Conservation (phyloP, 2,888 invertebrate genomes). For the Brachylomia viminalis region DNA sequence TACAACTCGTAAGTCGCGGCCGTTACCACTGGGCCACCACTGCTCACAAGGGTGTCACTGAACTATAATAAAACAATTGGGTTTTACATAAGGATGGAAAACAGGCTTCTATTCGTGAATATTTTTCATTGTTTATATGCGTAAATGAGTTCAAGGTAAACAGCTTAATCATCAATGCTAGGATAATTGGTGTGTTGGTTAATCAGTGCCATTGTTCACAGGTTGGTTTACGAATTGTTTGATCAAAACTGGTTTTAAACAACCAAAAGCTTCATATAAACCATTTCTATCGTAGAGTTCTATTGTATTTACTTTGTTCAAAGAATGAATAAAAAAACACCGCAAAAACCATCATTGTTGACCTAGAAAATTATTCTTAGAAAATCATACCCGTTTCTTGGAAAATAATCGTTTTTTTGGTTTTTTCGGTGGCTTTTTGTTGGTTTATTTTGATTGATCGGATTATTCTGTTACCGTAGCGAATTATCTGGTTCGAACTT, state of each 20-base stretch:
- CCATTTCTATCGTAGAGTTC: neutral
- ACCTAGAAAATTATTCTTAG: slow-evolving; percentile 28
- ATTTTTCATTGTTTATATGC: neutral
- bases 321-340: slow-evolving; percentile 9
- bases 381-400: slow-evolving; percentile 31
- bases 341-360: slow-evolving; percentile 4
- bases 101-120: too few relatives aligned
- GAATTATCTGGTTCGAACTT: neutral
- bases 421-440: neutral
- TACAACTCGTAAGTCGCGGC: too few relatives aligned
- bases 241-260: neutral
- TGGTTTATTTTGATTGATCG: neutral
- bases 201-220: neutral
- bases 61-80: too few relatives aligned
- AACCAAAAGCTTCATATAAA: slow-evolving; percentile 2
- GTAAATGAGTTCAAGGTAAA: neutral
- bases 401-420: slow-evolving; percentile 13
- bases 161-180: neutral
- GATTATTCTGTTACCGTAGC: slow-evolving; percentile 6
- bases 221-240: neutral
- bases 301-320: neutral
- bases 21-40: too few relatives aligned
- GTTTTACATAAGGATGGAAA: too few relatives aligned
- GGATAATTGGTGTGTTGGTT: neutral
- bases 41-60: too few relatives aligned